Evolutionary conservation across 2,888 invertebrate genomes (phyloP).

Genomic region (Saturnia pavonia): DNA sequence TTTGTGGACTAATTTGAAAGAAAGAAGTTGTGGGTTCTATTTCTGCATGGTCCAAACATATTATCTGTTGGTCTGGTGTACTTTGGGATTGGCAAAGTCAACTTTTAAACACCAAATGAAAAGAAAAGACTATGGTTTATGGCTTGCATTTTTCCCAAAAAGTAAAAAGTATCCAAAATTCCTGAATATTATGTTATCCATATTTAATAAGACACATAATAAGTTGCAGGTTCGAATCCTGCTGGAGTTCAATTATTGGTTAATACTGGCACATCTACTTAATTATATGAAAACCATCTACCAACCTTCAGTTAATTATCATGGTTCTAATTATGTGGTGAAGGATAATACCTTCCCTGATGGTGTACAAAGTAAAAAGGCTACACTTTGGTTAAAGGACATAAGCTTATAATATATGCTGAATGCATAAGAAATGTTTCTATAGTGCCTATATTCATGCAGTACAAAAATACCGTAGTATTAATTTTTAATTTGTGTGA

Average conservation of each 20-base stretch:
- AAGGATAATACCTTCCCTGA: not conserved
- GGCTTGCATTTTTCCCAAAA: not conserved
- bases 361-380: not conserved
- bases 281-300: not conserved
- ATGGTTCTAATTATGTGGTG: not conserved
- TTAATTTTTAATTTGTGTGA: too few relatives aligned
- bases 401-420: not conserved
- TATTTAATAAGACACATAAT: not conserved
- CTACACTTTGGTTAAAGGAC: not conserved
- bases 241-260: not conserved
- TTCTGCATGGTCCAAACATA: constrained; percentile 22
- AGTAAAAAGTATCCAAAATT: not conserved
- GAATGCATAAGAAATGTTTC: too few relatives aligned
- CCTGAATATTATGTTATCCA: too few relatives aligned
- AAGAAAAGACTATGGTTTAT: not conserved
- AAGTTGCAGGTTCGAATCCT: not conserved
- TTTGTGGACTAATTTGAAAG: not conserved
- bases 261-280: not conserved
- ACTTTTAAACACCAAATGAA: not conserved
- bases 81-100: not conserved
- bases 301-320: not conserved
- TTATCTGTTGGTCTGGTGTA: not conserved
- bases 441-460: not conserved
- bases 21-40: constrained; percentile 30
- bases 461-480: not conserved